Percentiles rank a stretch among this genome's conserved stretches.
These are phyloP conservation scores for Borostomias antarcticus DNA, from an alignment of 2,797 vertebrate genomes.

Conservation along the genomic window DNA sequence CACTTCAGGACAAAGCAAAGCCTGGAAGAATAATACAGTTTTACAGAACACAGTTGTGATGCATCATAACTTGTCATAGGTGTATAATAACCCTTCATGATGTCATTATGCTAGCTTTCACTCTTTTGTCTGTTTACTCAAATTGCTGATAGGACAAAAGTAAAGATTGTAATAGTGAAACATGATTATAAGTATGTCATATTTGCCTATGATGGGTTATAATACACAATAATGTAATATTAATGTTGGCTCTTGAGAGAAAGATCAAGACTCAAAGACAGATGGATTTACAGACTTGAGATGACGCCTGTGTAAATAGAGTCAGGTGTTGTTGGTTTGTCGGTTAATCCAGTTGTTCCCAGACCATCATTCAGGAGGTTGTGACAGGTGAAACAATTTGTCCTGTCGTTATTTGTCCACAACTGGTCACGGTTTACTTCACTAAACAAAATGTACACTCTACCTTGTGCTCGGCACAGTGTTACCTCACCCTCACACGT, in stretches of 20 bases:
- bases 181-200: no score
- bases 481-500: constrained; percentile 31
- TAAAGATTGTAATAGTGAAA: not conserved
- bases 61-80: not conserved
- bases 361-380: constrained; percentile 37
- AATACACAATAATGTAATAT: no score
- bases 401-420: constrained; percentile 26
- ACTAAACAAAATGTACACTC: constrained; percentile 39
- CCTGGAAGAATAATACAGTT: not conserved
- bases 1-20: not conserved
- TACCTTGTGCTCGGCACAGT: constrained; percentile 2
- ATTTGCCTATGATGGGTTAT: no score
- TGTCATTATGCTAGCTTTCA: not conserved
- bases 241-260: not conserved
- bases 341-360: constrained; percentile 12
- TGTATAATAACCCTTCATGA: not conserved
- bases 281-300: not conserved
- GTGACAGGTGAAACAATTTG: constrained; percentile 49
- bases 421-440: constrained; percentile 36
- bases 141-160: not conserved
- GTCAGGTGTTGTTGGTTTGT: constrained; percentile 35
- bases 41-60: not conserved
- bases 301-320: not conserved
- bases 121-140: not conserved
- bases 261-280: not conserved